These are phyloP conservation scores for Tetragonula clypearis DNA, from an alignment of 1,140 invertebrate genomes.

Conservation along the genomic window DNA sequence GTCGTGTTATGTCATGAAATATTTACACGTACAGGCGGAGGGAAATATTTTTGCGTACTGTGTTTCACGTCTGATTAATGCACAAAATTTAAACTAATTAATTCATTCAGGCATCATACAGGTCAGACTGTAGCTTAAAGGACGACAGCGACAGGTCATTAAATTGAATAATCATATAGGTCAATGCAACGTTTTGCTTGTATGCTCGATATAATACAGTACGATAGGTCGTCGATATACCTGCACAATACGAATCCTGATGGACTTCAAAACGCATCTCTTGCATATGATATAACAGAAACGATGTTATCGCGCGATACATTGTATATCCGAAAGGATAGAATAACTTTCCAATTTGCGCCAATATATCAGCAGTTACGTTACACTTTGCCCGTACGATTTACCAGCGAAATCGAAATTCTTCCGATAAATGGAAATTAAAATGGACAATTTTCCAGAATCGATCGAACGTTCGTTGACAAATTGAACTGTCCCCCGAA, in stretches of 20 bases:
- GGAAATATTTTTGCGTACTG: not conserved
- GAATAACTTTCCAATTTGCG: not conserved
- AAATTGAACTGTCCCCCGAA: too few species aligned
- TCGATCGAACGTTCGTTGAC: not conserved
- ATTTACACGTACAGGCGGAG: not conserved
- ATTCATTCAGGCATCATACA: not conserved
- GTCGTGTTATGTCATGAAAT: not conserved
- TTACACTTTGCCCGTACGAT: not conserved
- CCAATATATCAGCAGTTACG: not conserved
- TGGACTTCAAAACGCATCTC: conserved; percentile 46
- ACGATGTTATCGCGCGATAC: not conserved
- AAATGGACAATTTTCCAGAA: not conserved
- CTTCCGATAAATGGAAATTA: not conserved
- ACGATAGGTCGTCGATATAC: conserved; percentile 27
- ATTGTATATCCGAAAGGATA: too few species aligned
- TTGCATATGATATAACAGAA: conserved; percentile 12
- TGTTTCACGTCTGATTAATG: not conserved
- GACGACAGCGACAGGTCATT: conserved; percentile 25
- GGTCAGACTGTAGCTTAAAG: not conserved
- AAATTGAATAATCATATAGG: conserved; percentile 56
- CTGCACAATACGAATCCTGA: conserved; percentile 34
- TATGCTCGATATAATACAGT: conserved; percentile 29
- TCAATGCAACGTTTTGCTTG: conserved; percentile 40
- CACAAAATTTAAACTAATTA: not conserved
- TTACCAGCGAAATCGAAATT: not conserved